Percentiles rank a stretch among this genome's conserved stretches.
These are phyloP conservation scores for Upupa epops DNA, from an alignment of 2,113 vertebrate species.

Conservation along the genomic window DNA sequence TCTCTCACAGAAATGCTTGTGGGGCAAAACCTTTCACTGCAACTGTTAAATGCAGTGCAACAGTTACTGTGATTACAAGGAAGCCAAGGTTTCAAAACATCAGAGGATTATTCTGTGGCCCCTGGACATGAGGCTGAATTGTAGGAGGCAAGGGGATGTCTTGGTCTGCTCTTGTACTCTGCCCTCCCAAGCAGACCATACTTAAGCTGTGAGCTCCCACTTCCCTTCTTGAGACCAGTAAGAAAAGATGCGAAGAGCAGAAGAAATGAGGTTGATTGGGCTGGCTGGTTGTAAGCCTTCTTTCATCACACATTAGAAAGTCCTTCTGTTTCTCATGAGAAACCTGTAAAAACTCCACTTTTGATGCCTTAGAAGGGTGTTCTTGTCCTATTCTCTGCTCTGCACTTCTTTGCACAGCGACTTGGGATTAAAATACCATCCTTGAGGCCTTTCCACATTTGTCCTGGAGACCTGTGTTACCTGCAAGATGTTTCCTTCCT, in stretches of 20 bases:
- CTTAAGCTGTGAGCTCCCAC: background rate
- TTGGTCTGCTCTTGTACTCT: background rate
- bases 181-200: background rate
- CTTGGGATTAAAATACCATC: background rate
- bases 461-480: background rate
- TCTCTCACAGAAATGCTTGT: background rate
- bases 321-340: background rate
- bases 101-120: background rate
- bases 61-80: background rate
- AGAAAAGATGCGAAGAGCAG: background rate
- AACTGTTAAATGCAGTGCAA: background rate
- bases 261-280: background rate
- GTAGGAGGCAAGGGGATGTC: background rate
- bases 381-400: background rate
- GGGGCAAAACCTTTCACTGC: background rate
- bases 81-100: background rate
- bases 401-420: background rate
- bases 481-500: background rate
- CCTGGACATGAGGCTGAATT: background rate
- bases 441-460: background rate
- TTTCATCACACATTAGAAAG: background rate
- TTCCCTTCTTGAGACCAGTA: background rate
- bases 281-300: background rate
- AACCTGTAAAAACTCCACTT: background rate
- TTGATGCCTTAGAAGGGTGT: background rate